Evolutionary conservation across 2,888 invertebrate species (phyloP), one percentile per base, ranked within the genome.

Genomic region (Toxonevra muliebris): DNA sequence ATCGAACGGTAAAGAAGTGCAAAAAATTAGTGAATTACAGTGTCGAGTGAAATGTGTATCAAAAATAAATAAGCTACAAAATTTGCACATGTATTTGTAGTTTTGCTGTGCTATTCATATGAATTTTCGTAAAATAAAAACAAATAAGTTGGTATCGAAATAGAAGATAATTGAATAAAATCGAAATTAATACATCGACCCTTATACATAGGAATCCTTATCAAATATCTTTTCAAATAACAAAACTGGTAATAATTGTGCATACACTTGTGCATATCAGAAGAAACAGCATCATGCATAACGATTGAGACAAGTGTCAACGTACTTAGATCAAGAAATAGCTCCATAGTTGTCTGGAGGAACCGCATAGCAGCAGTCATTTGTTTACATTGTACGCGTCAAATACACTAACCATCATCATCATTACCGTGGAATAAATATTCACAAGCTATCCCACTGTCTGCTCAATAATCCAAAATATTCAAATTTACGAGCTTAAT

Each of bases 401-500:
- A n/a, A n/a, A n/a, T 30, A 30, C 30, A 30, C 30, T 30, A 2
- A 30, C 30, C 30, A 30, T 30, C 30, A 4, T 30, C 7, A 30
- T 30, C 30, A 7, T 30, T 30, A 7, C 30, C 30, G 30, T 30
- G 30, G 7, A 30, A 30, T 30, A 30, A 30, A 30, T 30, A 30
- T 30, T 2, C 30, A 4, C 30, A 30, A 7, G 30, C 30, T 30
- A 7, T 30, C 7, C 30, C 7, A 7, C 30, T 7, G 30, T 30
- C 7, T 30, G 30, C 30, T 30, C 30, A 30, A 30, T 4, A 30
- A 4, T 30, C 48, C 48, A 48, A 10, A 48, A 48, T 75, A 78
- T 79, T 76, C 77, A 75, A 78, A 77, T 79, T 76, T 76, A 78
- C 77, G 79, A 77, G 74, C 76, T 75, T 78, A 78, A 78, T 78